A percentile compares a stretch with the other conserved stretches of the same genome.
Conservation (phyloP, 2,113 vertebrate genomes). For the Phodopus roborovskii region DNA sequence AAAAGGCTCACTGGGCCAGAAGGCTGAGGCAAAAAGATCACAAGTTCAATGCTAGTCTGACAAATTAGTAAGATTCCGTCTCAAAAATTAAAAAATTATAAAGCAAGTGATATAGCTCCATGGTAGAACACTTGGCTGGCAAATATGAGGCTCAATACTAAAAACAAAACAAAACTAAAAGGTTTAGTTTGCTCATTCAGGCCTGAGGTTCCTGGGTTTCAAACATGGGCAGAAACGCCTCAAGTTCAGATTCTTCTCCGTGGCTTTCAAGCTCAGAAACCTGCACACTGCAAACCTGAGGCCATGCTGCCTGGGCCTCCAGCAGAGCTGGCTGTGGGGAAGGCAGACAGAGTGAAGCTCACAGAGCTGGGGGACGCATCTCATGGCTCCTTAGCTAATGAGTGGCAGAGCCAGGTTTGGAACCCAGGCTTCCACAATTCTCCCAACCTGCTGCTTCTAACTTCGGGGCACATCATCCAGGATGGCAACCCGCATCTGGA, state of each 20-base stretch:
- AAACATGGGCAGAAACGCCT: background rate
- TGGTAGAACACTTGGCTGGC: background rate
- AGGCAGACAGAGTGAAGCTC: background rate
- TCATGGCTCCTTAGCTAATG: background rate
- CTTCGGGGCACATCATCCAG: background rate
- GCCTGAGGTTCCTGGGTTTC: background rate
- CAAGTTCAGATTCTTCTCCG: background rate
- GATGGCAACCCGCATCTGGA: background rate
- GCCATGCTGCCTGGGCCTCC: background rate
- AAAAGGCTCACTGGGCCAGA: background rate
- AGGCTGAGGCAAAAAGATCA: background rate
- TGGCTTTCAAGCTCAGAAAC: background rate
- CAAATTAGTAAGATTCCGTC: background rate
- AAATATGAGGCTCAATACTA: background rate
- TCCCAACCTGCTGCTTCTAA: background rate
- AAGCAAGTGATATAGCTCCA: background rate
- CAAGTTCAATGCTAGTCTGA: background rate
- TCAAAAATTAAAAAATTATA: background rate
- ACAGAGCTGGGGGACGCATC: background rate
- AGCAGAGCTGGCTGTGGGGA: no score
- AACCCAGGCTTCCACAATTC: no score
- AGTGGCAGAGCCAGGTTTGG: background rate
- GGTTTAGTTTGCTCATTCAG: background rate
- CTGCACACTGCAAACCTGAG: rapidly evolving
- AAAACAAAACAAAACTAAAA: background rate